Evolutionary conservation across 2,888 invertebrate genomes (phyloP), one percentile per base, ranked within the genome.

Genomic region (Nesidiocoris tenuis): DNA sequence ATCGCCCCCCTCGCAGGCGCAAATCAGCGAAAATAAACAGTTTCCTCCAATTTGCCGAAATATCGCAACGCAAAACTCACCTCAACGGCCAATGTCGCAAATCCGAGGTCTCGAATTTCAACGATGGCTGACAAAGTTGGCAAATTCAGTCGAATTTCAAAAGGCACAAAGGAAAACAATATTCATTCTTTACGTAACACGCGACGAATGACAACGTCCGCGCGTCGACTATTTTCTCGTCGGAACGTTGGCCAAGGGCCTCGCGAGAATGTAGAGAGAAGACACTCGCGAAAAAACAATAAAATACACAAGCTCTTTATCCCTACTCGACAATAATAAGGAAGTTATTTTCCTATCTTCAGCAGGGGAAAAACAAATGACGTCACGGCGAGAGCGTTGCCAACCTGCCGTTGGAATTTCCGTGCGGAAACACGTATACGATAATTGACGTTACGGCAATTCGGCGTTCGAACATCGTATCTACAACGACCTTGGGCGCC

Each of bases 341-440:
- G 78, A 78, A 78, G 78, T 78, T 76, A 78, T 78, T 78, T 76
- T 76, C 78, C 76, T 76, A 78, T 78, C 78, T 74, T 74, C 39
- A 64, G 77, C 74, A 71, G 71, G 75, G 75, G 75, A 72, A 79
- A 77, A 79, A 79, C 79, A 79, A 77, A 77, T 79, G 79, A 79
- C 79, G 79, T 79, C 79, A 79, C 56, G 9, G 3, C 5, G 12
- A 3, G 5, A 39, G 39, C 12, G 39, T 39, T 39, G 39, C 39
- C 39, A 39, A n/a, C n/a, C n/a, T n/a, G n/a, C n/a, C n/a, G n/a
- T n/a, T n/a, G n/a, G n/a, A n/a, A n/a, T n/a, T n/a, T n/a, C n/a
- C n/a, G n/a, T n/a, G n/a, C n/a, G n/a, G n/a, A n/a, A n/a, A n/a
- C n/a, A n/a, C n/a, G n/a, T n/a, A n/a, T n/a, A n/a, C n/a, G n/a